These are phyloP conservation scores for Diplazon laetatorius DNA, from an alignment of 2,888 invertebrate genomes.

Conservation along the genomic window DNA sequence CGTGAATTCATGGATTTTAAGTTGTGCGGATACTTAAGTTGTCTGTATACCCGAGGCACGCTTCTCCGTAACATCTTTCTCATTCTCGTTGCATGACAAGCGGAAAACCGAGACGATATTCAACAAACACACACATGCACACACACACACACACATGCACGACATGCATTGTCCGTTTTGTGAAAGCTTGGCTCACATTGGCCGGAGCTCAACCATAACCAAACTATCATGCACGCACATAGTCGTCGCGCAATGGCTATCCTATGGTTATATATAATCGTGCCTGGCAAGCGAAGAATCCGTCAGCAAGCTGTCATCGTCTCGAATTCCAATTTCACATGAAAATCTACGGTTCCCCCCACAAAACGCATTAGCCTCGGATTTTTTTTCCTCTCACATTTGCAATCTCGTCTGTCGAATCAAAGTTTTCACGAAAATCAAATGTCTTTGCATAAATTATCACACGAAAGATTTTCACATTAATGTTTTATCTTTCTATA, in stretches of 20 bases:
- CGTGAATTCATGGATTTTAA: too few relatives aligned
- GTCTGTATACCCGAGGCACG: too few relatives aligned
- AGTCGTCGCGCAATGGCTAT: constrained; percentile 38
- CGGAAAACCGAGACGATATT: constrained; percentile 18
- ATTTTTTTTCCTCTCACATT: too few relatives aligned
- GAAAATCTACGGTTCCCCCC: neutral
- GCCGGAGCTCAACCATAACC: neutral
- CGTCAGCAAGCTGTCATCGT: neutral
- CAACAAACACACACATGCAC: neutral
- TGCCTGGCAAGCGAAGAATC: constrained; percentile 27
- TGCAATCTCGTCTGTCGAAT: too few relatives aligned
- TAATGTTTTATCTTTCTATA: too few relatives aligned
- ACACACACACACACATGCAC: neutral
- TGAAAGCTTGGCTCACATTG: constrained; percentile 23
- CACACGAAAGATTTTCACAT: too few relatives aligned
- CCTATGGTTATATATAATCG: constrained; percentile 16
- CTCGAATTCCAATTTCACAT: neutral
- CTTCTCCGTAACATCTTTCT: neutral
- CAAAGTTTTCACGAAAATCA: too few relatives aligned
- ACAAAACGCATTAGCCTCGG: too few relatives aligned
- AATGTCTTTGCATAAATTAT: too few relatives aligned
- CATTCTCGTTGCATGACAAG: constrained; percentile 14
- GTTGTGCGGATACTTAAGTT: too few relatives aligned
- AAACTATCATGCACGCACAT: neutral
- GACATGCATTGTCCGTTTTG: neutral